Conservation (phyloP, 1,140 invertebrate genomes). For the Parapsyche elsis region DNA sequence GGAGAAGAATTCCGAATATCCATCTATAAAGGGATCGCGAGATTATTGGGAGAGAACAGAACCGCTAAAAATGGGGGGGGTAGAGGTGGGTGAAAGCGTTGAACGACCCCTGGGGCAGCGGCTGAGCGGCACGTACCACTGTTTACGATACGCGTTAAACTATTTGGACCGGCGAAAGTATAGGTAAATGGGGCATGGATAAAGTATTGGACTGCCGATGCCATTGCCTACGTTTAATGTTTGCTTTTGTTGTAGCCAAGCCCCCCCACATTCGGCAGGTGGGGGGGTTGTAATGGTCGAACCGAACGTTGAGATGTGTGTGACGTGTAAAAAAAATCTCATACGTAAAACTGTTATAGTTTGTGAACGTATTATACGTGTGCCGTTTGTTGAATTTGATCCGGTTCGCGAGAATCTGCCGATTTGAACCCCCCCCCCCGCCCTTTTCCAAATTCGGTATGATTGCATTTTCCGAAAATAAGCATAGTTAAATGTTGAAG, state of each 20-base stretch:
- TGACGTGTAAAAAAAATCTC: constrained; percentile 24
- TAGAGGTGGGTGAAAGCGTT: background rate
- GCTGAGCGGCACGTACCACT: constrained; percentile 37
- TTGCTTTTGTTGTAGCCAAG: constrained; percentile 49
- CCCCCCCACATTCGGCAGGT: background rate
- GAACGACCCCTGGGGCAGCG: constrained; percentile 20
- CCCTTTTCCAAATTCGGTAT: background rate
- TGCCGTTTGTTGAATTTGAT: background rate
- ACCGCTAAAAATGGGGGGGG: constrained; percentile 22
- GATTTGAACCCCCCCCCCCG: constrained; percentile 10
- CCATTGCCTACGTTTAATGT: constrained; percentile 50
- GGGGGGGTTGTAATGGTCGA: constrained; percentile 39
- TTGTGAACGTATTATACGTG: no score
- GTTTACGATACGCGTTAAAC: constrained; percentile 54
- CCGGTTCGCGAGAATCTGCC: constrained; percentile 8
- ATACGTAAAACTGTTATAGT: no score
- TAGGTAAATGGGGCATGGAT: constrained; percentile 56
- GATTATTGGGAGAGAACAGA: constrained; percentile 22
- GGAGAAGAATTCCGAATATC: constrained; percentile 51
- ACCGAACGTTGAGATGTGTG: constrained; percentile 35
- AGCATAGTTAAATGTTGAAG: constrained; percentile 48
- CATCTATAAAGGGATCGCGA: constrained; percentile 35
- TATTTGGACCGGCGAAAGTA: constrained; percentile 42
- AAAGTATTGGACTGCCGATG: constrained; percentile 52
- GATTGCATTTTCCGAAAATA: constrained; percentile 42